Base-by-base conservation (phyloP, 2,797 vertebrate genomes). In the Buceros bicornis region DNA sequence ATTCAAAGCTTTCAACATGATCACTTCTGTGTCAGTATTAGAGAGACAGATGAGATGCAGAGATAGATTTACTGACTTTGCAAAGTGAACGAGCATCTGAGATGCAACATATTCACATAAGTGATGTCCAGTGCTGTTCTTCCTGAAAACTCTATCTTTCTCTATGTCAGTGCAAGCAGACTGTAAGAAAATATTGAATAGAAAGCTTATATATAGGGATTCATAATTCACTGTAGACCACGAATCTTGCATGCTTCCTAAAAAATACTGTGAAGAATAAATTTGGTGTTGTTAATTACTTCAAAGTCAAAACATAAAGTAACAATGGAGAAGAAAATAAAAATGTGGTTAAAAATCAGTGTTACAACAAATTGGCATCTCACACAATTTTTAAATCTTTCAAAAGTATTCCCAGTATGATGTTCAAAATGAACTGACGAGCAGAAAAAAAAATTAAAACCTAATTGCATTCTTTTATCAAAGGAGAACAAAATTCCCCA, bases 361-460 rank as follows among this genome's bases (percentile, higher is more conserved):
- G 86, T 61, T 65, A n/a, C 13, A 18, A 66, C 4, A 25, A 67
- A 85, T 35, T 25, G 69, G 18, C 12, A 26, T 80, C 77, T 79
- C 48, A 84, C 19, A 42, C 2, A 5, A 8, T 11, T 77, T 74
- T 71, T 54, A 54, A 74, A 47, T 66, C 11, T 47, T 74, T 67
- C 50, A 72, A 29, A 62, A 84, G 19, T 37, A 79, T 84, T 86
- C 35, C 2, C 8, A 72, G 13, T 37, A 48, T 4, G 5, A 91
- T n/a, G 20, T 45, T 69, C 29, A 50, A 61, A 88, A 76, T 35
- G 1, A 16, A 28, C 9, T 53, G 42, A 37, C 1, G 3, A 26
- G 6, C 0, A 1, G 2, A 15, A 22, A 6, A 2, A 16, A 4
- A 3, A 13, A 28, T 8, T 18, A 74, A 78, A 87, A 35, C 0